phyloP scores from a whole-genome alignment of 1,140 invertebrate genomes.

The Theocolax elegans region DNA sequence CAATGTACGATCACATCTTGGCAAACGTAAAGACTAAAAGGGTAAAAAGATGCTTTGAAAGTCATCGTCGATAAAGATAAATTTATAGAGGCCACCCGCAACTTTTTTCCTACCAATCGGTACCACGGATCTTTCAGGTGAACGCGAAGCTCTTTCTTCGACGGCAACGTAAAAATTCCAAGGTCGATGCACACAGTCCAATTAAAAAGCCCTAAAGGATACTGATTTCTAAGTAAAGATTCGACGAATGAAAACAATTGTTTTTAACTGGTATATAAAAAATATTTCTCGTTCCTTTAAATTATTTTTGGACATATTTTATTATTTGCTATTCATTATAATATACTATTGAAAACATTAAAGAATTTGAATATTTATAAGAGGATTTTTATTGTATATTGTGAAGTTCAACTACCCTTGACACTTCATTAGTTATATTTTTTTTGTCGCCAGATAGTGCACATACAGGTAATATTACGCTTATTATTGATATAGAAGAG shows the following conservation, averaged over 20 bases:
- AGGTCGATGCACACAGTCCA: constrained; percentile 3
- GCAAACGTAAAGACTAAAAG: neutral
- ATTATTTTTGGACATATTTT: neutral
- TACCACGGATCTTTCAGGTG: constrained; percentile 10
- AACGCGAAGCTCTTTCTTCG: constrained; percentile 9
- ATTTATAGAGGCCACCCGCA: constrained; percentile 33
- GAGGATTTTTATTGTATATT: neutral
- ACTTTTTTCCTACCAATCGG: constrained; percentile 12
- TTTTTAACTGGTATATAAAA: too few species aligned
- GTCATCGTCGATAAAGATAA: constrained; percentile 20
- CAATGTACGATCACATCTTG: neutral
- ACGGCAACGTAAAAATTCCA: constrained; percentile 9
- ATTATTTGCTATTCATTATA: neutral
- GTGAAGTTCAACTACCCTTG: too few species aligned
- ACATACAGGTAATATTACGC: too few species aligned
- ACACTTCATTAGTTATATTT: too few species aligned
- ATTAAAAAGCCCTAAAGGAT: constrained; percentile 6
- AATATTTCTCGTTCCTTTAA: too few species aligned
- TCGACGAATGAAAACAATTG: neutral
- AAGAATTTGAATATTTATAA: neutral
- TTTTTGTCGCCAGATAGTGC: too few species aligned
- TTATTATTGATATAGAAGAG: too few species aligned
- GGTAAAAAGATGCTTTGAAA: constrained; percentile 3
- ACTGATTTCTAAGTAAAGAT: neutral
- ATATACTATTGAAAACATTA: neutral